These are phyloP conservation scores for Dusona sp. DNA, from an alignment of 2,888 invertebrate genomes.

Conservation along the genomic window DNA sequence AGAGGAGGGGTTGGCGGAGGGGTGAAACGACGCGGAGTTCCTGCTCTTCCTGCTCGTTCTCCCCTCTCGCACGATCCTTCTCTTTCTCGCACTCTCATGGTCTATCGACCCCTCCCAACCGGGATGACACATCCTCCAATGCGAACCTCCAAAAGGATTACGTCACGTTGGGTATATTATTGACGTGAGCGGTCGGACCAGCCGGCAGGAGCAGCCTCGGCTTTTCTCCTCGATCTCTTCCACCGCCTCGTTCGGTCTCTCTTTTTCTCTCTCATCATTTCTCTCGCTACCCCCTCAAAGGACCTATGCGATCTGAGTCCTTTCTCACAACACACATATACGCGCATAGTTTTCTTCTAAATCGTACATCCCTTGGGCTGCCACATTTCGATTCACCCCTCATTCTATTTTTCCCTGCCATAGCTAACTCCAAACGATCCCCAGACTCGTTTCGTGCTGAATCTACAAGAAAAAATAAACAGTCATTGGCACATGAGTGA, in stretches of 20 bases:
- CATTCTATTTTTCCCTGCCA: neutral
- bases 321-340: conserved; percentile 24
- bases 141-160: conserved; percentile 80
- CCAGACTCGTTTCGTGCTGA: neutral
- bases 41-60: conserved; percentile 37
- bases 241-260: neutral
- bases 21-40: conserved; percentile 28
- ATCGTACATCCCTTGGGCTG: neutral
- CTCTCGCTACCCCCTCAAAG: conserved; percentile 48
- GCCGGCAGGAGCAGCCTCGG: conserved; percentile 65
- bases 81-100: conserved; percentile 52
- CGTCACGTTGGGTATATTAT: conserved; percentile 81
- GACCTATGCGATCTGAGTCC: conserved; percentile 25
- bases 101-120: conserved; percentile 80
- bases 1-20: conserved; percentile 23
- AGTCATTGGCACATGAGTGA: neutral
- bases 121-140: conserved; percentile 83
- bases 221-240: conserved; percentile 41
- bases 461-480: neutral
- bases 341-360: conserved; percentile 31
- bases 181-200: conserved; percentile 74
- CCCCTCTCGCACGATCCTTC: conserved; percentile 48
- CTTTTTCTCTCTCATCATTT: neutral
- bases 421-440: neutral
- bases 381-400: conserved; percentile 7